Evolutionary conservation across 2,797 vertebrate species (phyloP).

Genomic region (Ceryle rudis): DNA sequence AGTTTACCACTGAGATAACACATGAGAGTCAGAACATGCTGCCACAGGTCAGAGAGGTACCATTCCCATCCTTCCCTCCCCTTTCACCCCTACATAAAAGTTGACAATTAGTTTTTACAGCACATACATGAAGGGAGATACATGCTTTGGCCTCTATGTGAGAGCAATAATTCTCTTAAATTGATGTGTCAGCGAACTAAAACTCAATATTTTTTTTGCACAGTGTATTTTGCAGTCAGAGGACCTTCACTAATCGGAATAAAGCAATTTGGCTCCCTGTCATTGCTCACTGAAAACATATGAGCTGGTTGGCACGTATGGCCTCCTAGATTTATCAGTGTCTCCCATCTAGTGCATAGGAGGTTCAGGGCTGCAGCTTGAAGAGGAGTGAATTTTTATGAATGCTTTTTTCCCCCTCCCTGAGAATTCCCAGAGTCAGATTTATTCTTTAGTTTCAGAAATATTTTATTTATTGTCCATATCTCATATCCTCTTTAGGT

Average conservation of each 20-base stretch:
- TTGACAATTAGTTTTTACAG: constrained; percentile 81
- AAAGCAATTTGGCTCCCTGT: constrained; percentile 85
- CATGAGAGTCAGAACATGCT: constrained; percentile 2
- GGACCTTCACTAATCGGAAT: constrained; percentile 83
- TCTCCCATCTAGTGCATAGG: constrained; percentile 78
- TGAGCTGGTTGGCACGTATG: constrained; percentile 81
- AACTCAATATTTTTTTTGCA: constrained; percentile 82
- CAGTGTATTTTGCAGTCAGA: constrained; percentile 82
- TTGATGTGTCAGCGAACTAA: constrained; percentile 84
- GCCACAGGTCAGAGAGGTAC: constrained; percentile 20
- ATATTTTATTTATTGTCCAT: constrained; percentile 70
- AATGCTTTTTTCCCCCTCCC: constrained; percentile 68
- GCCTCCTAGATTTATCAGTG: constrained; percentile 83
- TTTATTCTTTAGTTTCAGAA: constrained; percentile 76
- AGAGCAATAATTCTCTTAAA: constrained; percentile 84
- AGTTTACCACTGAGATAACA: neutral
- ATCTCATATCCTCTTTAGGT: constrained; percentile 47
- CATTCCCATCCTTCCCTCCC: neutral
- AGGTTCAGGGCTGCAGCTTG: constrained; percentile 79
- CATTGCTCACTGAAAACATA: constrained; percentile 84
- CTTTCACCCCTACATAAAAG: constrained; percentile 64
- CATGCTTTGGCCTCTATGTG: constrained; percentile 79
- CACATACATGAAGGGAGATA: constrained; percentile 83
- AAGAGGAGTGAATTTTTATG: constrained; percentile 78
- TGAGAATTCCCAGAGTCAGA: constrained; percentile 66